Percentiles rank a stretch among this genome's conserved stretches.
phyloP scores from a whole-genome alignment of 2,113 vertebrate genomes.

The Copsychus sechellarum region DNA sequence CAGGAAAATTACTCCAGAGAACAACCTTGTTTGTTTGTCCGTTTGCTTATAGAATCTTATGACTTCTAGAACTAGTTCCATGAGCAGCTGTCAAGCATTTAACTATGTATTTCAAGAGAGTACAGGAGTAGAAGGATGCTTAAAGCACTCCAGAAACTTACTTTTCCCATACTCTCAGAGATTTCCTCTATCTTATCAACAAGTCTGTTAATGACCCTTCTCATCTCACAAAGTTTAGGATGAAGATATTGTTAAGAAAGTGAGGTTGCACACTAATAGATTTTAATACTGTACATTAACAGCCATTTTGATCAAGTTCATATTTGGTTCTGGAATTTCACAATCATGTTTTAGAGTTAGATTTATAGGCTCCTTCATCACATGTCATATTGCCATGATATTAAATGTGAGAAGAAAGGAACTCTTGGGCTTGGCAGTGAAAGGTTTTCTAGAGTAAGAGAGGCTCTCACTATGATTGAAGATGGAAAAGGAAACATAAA shows the following conservation, averaged over 20 bases:
- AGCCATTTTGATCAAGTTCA: background rate
- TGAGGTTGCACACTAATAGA: background rate
- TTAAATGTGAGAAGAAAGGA: background rate
- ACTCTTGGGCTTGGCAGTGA: background rate
- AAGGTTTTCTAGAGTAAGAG: background rate
- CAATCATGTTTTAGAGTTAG: fast-evolving
- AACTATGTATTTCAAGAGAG: background rate
- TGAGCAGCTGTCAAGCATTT: background rate
- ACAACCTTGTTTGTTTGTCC: background rate
- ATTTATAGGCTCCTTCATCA: background rate
- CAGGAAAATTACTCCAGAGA: background rate
- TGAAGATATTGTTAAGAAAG: background rate
- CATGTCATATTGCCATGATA: background rate
- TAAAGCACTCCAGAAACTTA: background rate
- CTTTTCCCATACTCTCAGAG: background rate
- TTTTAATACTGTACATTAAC: background rate
- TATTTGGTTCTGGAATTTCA: background rate
- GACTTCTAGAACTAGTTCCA: background rate
- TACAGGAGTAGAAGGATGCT: background rate
- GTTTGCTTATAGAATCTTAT: background rate
- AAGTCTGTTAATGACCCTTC: background rate
- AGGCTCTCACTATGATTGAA: background rate
- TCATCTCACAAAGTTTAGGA: background rate
- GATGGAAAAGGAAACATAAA: background rate
- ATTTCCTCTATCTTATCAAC: background rate